Percentiles rank a stretch among this genome's conserved stretches.
phyloP scores from a whole-genome alignment of 2,888 invertebrate genomes.

The Torymus aiolomorphi region DNA sequence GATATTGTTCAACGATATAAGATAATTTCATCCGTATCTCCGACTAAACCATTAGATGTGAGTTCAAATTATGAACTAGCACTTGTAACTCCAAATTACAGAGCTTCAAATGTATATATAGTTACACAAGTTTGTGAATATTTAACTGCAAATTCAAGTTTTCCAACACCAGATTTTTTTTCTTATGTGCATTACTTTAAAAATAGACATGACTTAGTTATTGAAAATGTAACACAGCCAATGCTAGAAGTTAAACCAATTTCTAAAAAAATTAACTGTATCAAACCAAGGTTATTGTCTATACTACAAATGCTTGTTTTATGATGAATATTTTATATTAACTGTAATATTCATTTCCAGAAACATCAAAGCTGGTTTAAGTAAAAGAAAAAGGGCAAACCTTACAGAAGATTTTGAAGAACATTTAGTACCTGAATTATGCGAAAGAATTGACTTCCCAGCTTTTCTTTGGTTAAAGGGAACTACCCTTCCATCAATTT shows the following conservation, averaged over 20 bases:
- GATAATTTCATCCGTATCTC: conserved; percentile 73
- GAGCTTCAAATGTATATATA: conserved; percentile 78
- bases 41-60: conserved; percentile 77
- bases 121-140: conserved; percentile 84
- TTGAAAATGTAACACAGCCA: conserved; percentile 83
- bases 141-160: conserved; percentile 81
- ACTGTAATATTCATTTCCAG: conserved; percentile 67
- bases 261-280: conserved; percentile 79
- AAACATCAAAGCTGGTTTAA: conserved; percentile 66
- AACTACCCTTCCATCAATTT: conserved; percentile 87
- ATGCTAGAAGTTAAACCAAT: conserved; percentile 88
- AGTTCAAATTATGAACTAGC: conserved; percentile 82
- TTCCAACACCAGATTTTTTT: conserved; percentile 80
- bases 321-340: conserved; percentile 33
- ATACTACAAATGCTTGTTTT: conserved; percentile 45
- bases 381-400: conserved; percentile 74
- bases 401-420: conserved; percentile 79
- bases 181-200: conserved; percentile 87
- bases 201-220: conserved; percentile 82
- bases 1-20: conserved; percentile 77
- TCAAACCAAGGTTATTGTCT: conserved; percentile 76
- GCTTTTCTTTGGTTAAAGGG: conserved; percentile 91
- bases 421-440: conserved; percentile 91
- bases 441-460: conserved; percentile 84
- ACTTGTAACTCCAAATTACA: conserved; percentile 93